Conservation (phyloP, 2,113 vertebrate species). For the Phyllopteryx taeniolatus region DNA sequence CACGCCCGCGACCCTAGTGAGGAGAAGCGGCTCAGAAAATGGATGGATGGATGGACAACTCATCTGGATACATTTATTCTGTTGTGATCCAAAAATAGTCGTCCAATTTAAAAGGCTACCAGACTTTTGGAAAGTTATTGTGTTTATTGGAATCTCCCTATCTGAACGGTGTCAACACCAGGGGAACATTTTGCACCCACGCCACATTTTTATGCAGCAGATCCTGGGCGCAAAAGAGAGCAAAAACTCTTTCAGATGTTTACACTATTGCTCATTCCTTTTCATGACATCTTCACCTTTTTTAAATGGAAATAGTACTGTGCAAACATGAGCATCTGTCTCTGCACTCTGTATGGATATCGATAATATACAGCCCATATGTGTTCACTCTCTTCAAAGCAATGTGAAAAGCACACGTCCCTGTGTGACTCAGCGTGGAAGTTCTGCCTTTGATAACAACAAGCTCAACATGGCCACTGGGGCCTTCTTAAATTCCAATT, state of each 20-base stretch:
- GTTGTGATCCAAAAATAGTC: background rate
- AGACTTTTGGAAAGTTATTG: background rate
- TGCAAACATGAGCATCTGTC: background rate
- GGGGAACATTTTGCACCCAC: background rate
- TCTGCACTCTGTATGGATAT: background rate
- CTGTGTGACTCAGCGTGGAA: constrained; percentile 21
- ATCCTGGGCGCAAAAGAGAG: background rate
- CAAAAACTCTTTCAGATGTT: constrained; percentile 11
- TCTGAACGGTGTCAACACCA: background rate
- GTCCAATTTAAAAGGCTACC: background rate
- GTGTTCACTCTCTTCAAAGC: constrained; percentile 13
- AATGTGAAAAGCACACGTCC: constrained; percentile 27
- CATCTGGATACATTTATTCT: background rate
- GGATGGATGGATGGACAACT: no score
- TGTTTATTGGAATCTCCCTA: background rate
- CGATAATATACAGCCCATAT: constrained; percentile 4
- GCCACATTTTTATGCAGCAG: background rate
- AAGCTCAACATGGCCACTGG: constrained; percentile 28
- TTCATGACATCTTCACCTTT: background rate
- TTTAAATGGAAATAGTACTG: constrained; percentile 1
- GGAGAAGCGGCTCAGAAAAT: no score
- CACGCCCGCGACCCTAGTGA: no score
- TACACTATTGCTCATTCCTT: background rate
- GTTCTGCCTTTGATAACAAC: constrained; percentile 22
- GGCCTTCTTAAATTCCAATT: constrained; percentile 50